phyloP scores from a whole-genome alignment of 1,140 invertebrate genomes.

The Hycleus phaleratus region DNA sequence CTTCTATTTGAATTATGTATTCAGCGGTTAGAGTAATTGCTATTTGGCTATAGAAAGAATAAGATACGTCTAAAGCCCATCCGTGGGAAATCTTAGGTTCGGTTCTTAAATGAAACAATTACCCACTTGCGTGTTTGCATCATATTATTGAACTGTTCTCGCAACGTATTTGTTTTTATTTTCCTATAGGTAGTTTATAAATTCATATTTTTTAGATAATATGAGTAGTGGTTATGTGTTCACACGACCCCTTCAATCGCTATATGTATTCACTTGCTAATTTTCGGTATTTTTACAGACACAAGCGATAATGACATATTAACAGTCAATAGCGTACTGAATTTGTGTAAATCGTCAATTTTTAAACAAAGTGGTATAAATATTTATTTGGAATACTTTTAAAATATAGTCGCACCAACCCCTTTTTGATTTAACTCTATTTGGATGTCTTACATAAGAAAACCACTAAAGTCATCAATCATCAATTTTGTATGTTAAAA shows the following conservation, averaged over 20 bases:
- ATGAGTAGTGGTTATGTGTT: slow-evolving; percentile 19
- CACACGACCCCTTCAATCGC: slow-evolving; percentile 24
- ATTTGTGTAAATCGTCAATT: too few species aligned
- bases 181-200: slow-evolving; percentile 28
- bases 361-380: too few species aligned
- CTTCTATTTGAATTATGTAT: slow-evolving; percentile 31
- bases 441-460: too few species aligned
- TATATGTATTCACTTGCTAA: too few species aligned
- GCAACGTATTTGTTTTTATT: slow-evolving; percentile 38
- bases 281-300: too few species aligned
- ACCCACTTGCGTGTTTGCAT: slow-evolving; percentile 41
- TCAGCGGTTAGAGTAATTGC: slow-evolving; percentile 34
- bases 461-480: too few species aligned
- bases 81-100: slow-evolving; percentile 38
- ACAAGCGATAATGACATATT: too few species aligned
- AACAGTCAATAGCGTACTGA: too few species aligned
- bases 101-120: slow-evolving; percentile 41
- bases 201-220: slow-evolving; percentile 33
- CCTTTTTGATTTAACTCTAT: too few species aligned
- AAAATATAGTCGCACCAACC: too few species aligned
- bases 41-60: slow-evolving; percentile 16
- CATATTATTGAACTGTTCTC: slow-evolving; percentile 38
- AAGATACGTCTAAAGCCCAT: slow-evolving; percentile 25
- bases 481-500: too few species aligned
- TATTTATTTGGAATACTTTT: too few species aligned